These are phyloP conservation scores for Alligator sinensis DNA, from an alignment of 2,113 vertebrate species.

Conservation along the genomic window DNA sequence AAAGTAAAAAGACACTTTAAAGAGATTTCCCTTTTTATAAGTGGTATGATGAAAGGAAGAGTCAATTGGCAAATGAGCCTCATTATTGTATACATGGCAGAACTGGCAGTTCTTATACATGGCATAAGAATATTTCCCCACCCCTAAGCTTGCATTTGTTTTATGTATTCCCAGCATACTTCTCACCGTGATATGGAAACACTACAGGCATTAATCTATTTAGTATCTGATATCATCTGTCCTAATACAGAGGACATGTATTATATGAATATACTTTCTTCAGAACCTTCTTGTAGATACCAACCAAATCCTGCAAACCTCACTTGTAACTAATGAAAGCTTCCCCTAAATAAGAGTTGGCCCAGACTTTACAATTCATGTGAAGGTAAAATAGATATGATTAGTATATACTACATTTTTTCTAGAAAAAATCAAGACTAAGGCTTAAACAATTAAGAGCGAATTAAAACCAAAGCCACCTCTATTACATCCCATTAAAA, in stretches of 20 bases:
- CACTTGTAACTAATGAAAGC: neutral
- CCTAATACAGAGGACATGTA: neutral
- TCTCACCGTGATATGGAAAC: neutral
- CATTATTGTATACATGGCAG: neutral
- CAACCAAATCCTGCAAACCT: neutral
- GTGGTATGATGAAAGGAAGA: fast-evolving
- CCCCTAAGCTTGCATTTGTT: neutral
- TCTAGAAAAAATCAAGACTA: constrained; percentile 59
- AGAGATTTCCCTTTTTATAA: neutral
- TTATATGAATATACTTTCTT: neutral
- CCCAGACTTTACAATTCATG: neutral
- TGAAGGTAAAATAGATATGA: neutral
- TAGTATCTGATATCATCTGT: neutral
- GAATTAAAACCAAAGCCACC: constrained; percentile 62
- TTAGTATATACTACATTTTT: neutral
- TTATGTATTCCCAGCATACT: neutral
- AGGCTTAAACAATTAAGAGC: constrained; percentile 17
- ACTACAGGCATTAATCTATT: neutral
- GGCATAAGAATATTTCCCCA: neutral
- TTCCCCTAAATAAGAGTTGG: neutral
- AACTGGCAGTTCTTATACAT: neutral
- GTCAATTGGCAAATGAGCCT: neutral
- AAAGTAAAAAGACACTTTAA: neutral
- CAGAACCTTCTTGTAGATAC: neutral
- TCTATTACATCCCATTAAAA: constrained; percentile 62